Evolutionary conservation across 2,113 vertebrate species (phyloP), one percentile per base, ranked within the genome.

Genomic region (Pseudolaguvia tuberculata): DNA sequence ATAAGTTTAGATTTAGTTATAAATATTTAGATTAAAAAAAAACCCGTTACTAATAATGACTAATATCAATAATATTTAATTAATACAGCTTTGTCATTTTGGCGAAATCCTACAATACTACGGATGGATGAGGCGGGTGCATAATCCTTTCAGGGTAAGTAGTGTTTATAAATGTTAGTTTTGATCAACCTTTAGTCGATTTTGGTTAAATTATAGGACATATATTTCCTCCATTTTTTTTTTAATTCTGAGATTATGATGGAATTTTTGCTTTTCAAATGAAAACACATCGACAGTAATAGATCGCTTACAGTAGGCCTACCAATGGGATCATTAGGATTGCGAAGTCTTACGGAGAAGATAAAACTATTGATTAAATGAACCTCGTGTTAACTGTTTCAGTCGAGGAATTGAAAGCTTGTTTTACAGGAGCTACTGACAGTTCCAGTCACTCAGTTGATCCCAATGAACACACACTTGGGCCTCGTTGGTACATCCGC

Each of bases 361-460:
- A 72, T 39, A 21, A 25, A 75, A 72, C 18, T 18, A 23, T 56
- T 47, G 21, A 31, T n/a, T 56, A 48, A 57, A 15, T 45, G 72
- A 42, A 29, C 29, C 15, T 58, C 31, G 20, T 17, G 12, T 29
- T 50, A 35, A 56, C 18, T 35, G 70, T 53, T 48, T 11, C 50
- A 14, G 35, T 29, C 39, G 13, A 14, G 39, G n/a, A n/a, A n/a
- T n/a, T n/a, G n/a, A 11, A 23, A 23, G 27, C 20, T 18, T 52
- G 27, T 62, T 73, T 51, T 57, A 39, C 70, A 53, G 20, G 18
- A 42, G 15, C 1, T 15, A 53, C 63, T 66, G 23, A 42, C 42
- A 50, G 45, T 2, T 27, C 45, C 15, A 3, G 39, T n/a, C 23
- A 65, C 62, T 27, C 61, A n/a, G n/a, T 14, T 62, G 59, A 63